Base-by-base conservation (phyloP, 1,140 invertebrate species). In the Diuraphis noxia region DNA sequence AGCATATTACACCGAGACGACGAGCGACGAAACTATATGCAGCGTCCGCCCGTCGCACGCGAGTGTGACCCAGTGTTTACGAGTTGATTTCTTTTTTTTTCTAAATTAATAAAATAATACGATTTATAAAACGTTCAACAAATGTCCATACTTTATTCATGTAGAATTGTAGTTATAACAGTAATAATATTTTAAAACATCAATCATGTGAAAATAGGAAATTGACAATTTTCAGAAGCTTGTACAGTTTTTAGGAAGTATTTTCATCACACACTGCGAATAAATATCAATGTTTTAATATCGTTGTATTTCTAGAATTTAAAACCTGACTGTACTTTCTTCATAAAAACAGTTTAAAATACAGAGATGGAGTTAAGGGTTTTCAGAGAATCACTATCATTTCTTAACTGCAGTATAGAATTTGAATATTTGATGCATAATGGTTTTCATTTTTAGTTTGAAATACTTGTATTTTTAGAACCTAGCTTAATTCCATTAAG, bases 1-100 rank as follows among this genome's bases (percentile, higher is more conserved):
- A n/a, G 82, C n/a, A 46, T 85, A 85, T 85, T 46, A 43, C 82
- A 85, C 30, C 25, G 30, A 43, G 82, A 43, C 41, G 82, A 21
- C 82, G 41, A 84, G 40, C 40, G 82, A 85, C 82, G 41, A 85
- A n/a, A 30, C n/a, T n/a, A 30, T 72, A 72, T 72, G n/a, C 56
- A 72, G 56, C 56, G 56, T 72, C 13, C 56, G 56, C n/a, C 56
- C 30, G 30, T 72, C 56, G 56, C 56, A n/a, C 17, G 30, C 13
- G 30, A 72, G 56, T 72, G 30, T n/a, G 56, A 72, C 56, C 56
- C 56, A 72, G 56, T 72, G 56, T 72, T 72, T n/a, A 72, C 17
- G 56, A 72, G 56, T n/a, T 19, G 56, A 72, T 72, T 72, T n/a
- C 56, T 72, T 30, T n/a, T 34, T 72, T 30, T n/a, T 72, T 72